A percentile compares a stretch with the other conserved stretches of the same genome.
Conservation (phyloP, 1,140 invertebrate species). For the Drosophila bifasciata region DNA sequence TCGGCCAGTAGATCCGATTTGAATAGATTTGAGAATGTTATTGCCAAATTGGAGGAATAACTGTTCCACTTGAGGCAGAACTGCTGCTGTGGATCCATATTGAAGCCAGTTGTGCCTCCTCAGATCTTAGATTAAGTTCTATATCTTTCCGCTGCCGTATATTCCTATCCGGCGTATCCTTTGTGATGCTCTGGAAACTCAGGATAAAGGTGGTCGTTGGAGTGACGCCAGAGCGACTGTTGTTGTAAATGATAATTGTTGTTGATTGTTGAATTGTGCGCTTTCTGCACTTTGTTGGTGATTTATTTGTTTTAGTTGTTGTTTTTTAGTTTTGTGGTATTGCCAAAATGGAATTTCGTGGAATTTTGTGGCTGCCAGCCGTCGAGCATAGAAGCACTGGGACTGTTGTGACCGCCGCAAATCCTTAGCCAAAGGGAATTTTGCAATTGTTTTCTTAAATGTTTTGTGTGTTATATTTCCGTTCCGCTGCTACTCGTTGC, state of each 20-base stretch:
- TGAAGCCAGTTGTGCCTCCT: constrained; percentile 43
- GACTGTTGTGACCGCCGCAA: constrained; percentile 50
- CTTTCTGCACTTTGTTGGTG: constrained; percentile 16
- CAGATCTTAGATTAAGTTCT: constrained; percentile 21
- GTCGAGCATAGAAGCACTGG: constrained; percentile 62
- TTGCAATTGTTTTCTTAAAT: constrained; percentile 79
- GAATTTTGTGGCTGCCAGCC: constrained; percentile 65
- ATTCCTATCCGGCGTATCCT: neutral
- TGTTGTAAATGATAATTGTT: constrained; percentile 27
- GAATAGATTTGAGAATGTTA: constrained; percentile 94
- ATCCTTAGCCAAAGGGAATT: constrained; percentile 84
- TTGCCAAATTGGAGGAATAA: constrained; percentile 94
- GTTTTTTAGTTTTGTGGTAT: too few relatives aligned
- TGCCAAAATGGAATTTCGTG: constrained; percentile 82
- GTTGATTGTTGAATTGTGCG: constrained; percentile 19
- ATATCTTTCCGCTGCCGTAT: neutral
- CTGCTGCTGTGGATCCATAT: constrained; percentile 92
- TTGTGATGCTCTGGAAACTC: constrained; percentile 1
- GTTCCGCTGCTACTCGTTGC: constrained; percentile 21
- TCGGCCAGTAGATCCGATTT: constrained; percentile 95
- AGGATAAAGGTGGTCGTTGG: constrained; percentile 9
- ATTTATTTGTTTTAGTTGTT: constrained; percentile 49
- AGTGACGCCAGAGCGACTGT: constrained; percentile 21
- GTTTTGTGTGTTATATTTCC: constrained; percentile 59
- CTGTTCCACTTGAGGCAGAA: constrained; percentile 97